phyloP scores from a whole-genome alignment of 2,797 vertebrate genomes.

The Hylomyscus alleni region DNA sequence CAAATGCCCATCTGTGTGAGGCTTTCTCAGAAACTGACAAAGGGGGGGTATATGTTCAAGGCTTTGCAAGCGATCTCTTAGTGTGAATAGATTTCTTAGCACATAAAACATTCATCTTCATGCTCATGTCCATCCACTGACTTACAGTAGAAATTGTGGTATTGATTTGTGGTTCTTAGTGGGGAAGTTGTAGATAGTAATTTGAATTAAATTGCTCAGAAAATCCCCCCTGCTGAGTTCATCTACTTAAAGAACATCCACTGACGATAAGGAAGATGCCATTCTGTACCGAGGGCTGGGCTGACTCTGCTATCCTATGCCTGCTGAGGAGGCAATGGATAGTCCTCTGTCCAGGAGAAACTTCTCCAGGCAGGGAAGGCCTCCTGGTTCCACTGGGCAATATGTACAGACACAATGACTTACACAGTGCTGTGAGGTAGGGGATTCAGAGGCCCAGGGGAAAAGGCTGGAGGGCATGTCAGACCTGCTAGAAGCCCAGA shows the following conservation, averaged over 20 bases:
- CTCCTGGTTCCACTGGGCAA: accelerated
- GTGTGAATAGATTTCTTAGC: conserved; percentile 52
- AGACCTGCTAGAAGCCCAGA: background rate
- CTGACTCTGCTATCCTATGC: background rate
- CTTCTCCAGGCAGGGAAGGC: background rate
- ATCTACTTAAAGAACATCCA: conserved; percentile 32
- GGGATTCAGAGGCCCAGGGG: background rate
- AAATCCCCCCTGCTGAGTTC: conserved; percentile 51
- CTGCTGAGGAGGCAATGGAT: background rate
- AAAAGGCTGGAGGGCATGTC: background rate
- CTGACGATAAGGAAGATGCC: background rate
- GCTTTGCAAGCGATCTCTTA: conserved; percentile 47
- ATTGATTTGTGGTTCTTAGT: conserved; percentile 69
- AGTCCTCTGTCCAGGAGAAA: background rate
- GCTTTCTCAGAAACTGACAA: background rate
- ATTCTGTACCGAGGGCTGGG: background rate
- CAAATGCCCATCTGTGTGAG: background rate
- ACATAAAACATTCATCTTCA: conserved; percentile 60
- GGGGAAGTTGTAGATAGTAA: conserved; percentile 55
- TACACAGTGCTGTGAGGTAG: no score
- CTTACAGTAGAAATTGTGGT: conserved; percentile 44
- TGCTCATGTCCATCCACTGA: conserved; percentile 35
- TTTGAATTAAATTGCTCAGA: conserved; percentile 77
- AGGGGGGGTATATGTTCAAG: background rate
- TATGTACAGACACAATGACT: background rate